phyloP scores from a whole-genome alignment of 2,113 vertebrate species.

The Tretioscincus oriximinensis region DNA sequence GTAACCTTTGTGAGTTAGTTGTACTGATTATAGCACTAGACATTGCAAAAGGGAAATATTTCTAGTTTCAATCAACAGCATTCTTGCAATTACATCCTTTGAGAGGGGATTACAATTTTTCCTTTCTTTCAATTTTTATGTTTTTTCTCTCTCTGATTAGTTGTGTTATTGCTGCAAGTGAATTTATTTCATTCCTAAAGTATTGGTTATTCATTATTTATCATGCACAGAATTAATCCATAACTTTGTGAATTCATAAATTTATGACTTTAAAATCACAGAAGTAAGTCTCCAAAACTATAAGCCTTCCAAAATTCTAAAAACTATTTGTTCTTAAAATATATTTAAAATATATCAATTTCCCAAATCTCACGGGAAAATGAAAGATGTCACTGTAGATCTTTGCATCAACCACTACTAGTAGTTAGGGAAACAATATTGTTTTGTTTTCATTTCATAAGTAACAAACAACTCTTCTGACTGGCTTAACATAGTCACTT shows the following conservation, averaged over 20 bases:
- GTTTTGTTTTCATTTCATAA: slow-evolving; percentile 99
- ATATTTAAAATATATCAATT: no score
- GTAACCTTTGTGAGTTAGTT: not conserved
- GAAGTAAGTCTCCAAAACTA: slow-evolving; percentile 30
- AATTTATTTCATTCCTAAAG: slow-evolving; percentile 83
- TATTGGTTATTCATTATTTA: slow-evolving; percentile 78
- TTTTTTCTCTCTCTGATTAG: slow-evolving; percentile 44
- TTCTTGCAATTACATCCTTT: slow-evolving; percentile 43
- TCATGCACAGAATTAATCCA: slow-evolving; percentile 81
- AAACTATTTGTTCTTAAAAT: slow-evolving; percentile 82
- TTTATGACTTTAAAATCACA: slow-evolving; percentile 76
- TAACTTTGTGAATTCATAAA: slow-evolving; percentile 69
- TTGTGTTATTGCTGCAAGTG: slow-evolving; percentile 65
- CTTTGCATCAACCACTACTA: slow-evolving; percentile 90
- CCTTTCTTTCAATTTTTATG: slow-evolving; percentile 71
- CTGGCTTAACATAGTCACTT: slow-evolving; percentile 97
- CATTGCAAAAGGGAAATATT: slow-evolving; percentile 9
- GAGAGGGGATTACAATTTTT: not conserved
- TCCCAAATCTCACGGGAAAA: slow-evolving; percentile 92
- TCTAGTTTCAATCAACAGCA: slow-evolving; percentile 20
- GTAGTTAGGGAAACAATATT: slow-evolving; percentile 92
- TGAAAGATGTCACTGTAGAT: slow-evolving; percentile 96
- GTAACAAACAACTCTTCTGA: slow-evolving; percentile 98
- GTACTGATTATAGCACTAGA: not conserved
- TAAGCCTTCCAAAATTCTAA: no score